These are phyloP conservation scores for Melanostoma scalare DNA, from an alignment of 2,888 invertebrate genomes.

Conservation along the genomic window DNA sequence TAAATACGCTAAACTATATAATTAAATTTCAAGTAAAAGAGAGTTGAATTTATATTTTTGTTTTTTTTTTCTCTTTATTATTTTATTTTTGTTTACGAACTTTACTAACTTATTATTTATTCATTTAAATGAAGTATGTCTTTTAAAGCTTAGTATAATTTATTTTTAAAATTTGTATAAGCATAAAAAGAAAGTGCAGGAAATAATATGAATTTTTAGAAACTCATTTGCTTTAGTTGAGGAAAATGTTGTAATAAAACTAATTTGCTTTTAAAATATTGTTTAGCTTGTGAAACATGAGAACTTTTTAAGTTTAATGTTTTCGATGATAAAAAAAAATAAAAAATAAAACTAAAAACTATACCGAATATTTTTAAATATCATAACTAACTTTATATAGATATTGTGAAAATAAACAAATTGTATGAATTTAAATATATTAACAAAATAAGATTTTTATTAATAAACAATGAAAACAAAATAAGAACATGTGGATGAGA, in stretches of 20 bases:
- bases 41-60: slow-evolving; percentile 46
- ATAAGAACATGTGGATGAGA: slow-evolving; percentile 31
- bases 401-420: slow-evolving; percentile 60
- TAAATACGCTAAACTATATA: slow-evolving; percentile 57
- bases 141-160: slow-evolving; percentile 55
- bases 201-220: slow-evolving; percentile 47
- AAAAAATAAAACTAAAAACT: slow-evolving; percentile 30
- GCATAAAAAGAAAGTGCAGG: slow-evolving; percentile 1
- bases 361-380: slow-evolving; percentile 53
- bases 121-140: slow-evolving; percentile 40
- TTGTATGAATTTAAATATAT: slow-evolving; percentile 59
- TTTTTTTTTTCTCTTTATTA: slow-evolving; percentile 21
- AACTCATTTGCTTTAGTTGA: slow-evolving; percentile 15
- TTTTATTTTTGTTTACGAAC: slow-evolving; percentile 29
- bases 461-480: slow-evolving; percentile 27
- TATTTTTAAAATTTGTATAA: slow-evolving; percentile 37
- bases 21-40: slow-evolving; percentile 21
- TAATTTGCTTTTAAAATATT: slow-evolving; percentile 22
- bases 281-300: slow-evolving; percentile 22
- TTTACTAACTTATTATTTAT: slow-evolving; percentile 70
- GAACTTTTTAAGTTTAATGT: slow-evolving; percentile 6
- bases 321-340: slow-evolving; percentile 42
- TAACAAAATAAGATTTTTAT: slow-evolving; percentile 48
- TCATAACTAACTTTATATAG: slow-evolving; percentile 63
- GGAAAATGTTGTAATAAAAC: slow-evolving; percentile 39